These are phyloP conservation scores for Dolichopus griseipennis DNA, from an alignment of 2,888 invertebrate species.

Conservation along the genomic window DNA sequence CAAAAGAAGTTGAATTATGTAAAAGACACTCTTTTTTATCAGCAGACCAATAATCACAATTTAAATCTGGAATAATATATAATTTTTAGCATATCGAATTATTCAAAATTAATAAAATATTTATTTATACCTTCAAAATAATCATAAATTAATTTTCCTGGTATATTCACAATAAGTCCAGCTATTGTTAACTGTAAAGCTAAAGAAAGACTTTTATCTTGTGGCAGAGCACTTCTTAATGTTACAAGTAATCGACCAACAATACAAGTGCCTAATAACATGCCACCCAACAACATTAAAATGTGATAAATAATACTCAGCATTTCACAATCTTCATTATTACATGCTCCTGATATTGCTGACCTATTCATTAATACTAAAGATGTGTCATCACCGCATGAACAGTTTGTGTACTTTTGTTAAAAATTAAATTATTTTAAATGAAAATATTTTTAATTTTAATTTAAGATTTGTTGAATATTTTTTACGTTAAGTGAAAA, in stretches of 20 bases:
- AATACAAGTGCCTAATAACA: constrained; percentile 34
- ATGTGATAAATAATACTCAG: constrained; percentile 47
- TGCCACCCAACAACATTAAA: constrained; percentile 40
- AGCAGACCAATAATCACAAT: too few relatives aligned
- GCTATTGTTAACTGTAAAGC: constrained; percentile 50
- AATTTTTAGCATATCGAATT: too few relatives aligned
- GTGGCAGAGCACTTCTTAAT: constrained; percentile 48
- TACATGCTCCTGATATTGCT: constrained; percentile 51
- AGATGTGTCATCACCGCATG: constrained; percentile 42
- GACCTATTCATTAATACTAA: constrained; percentile 26
- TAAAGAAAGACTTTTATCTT: constrained; percentile 54
- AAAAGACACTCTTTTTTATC: too few relatives aligned
- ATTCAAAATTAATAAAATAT: too few relatives aligned
- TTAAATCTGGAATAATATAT: too few relatives aligned
- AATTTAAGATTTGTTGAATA: too few relatives aligned
- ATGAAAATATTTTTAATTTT: too few relatives aligned
- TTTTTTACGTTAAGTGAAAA: too few relatives aligned
- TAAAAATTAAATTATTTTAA: too few relatives aligned
- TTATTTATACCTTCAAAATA: constrained; percentile 45
- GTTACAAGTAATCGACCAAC: constrained; percentile 49
- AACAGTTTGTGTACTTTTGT: constrained; percentile 47
- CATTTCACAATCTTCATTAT: constrained; percentile 43
- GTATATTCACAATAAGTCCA: constrained; percentile 51
- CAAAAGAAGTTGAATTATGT: too few relatives aligned
- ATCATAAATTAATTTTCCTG: constrained; percentile 55